phyloP scores from a whole-genome alignment of 2,113 vertebrate genomes.

The Orthonyx spaldingii region DNA sequence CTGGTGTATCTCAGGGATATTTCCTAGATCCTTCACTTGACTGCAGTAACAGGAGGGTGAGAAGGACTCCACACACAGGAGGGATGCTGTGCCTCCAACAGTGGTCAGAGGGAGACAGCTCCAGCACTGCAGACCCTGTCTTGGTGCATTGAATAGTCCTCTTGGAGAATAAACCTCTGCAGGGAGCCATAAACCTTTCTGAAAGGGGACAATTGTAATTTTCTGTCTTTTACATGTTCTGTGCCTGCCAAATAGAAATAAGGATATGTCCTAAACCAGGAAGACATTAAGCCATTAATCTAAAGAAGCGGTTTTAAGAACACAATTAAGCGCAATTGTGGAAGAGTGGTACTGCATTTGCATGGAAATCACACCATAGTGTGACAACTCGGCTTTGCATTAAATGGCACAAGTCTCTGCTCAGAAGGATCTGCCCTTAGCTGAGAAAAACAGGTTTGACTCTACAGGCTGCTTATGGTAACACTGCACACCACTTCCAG shows the following conservation, averaged over 20 bases:
- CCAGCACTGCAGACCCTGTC: neutral
- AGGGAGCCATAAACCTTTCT: neutral
- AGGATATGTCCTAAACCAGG: neutral
- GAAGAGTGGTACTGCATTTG: neutral
- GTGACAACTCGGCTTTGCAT: neutral
- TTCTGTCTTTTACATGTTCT: neutral
- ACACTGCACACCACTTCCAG: neutral
- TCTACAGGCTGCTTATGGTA: neutral
- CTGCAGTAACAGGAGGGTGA: neutral
- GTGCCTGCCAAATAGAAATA: neutral
- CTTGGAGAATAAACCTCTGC: neutral
- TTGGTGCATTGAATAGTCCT: neutral
- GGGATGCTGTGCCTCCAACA: neutral
- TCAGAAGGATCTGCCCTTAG: neutral
- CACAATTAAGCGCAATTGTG: neutral
- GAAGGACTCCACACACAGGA: neutral
- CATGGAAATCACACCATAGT: neutral
- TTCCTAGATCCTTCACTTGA: neutral
- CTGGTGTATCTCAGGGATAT: neutral
- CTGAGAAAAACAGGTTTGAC: neutral
- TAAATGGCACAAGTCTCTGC: neutral
- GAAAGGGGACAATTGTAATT: neutral
- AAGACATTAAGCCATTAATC: slow-evolving; percentile 7
- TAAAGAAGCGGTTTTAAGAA: neutral
- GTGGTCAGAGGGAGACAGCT: neutral